These are phyloP conservation scores for Pipistrellus kuhlii DNA, from an alignment of 2,797 vertebrate genomes.

Conservation along the genomic window DNA sequence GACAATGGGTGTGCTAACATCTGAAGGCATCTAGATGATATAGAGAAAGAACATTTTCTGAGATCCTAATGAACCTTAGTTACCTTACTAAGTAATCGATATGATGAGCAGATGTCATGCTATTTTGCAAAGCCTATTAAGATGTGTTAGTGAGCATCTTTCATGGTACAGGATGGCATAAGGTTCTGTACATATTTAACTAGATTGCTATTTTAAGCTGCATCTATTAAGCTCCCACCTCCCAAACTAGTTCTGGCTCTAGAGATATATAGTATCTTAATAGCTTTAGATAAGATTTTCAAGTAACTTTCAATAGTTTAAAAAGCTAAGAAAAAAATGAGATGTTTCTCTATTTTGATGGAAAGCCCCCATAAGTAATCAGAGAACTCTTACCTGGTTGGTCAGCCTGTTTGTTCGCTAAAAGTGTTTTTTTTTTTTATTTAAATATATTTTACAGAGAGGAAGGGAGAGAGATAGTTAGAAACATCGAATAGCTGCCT, in stretches of 20 bases:
- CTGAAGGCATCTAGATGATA: neutral
- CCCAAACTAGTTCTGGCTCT: neutral
- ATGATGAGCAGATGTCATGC: slow-evolving; percentile 44
- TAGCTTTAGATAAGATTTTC: neutral
- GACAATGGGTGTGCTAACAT: neutral
- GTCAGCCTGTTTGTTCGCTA: neutral
- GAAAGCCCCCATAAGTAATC: neutral
- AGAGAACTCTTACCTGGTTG: neutral
- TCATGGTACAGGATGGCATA: neutral
- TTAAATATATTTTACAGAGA: too few relatives aligned
- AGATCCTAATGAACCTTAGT: slow-evolving; percentile 10
- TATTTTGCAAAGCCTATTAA: slow-evolving; percentile 52
- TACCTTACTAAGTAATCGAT: slow-evolving; percentile 41
- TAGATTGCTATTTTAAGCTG: neutral
- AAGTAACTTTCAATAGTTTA: neutral
- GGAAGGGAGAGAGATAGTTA: too few relatives aligned
- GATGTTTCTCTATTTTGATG: neutral
- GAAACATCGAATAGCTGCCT: too few relatives aligned
- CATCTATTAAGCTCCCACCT: neutral
- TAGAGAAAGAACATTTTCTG: neutral
- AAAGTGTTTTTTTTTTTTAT: neutral
- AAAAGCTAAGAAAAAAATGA: neutral
- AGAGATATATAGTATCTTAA: neutral
- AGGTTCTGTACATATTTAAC: slow-evolving; percentile 15
- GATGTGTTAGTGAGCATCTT: neutral